Percentiles rank a stretch among this genome's conserved stretches.
These are phyloP conservation scores for Taenioides sp. DNA, from an alignment of 2,797 vertebrate species.

Conservation along the genomic window DNA sequence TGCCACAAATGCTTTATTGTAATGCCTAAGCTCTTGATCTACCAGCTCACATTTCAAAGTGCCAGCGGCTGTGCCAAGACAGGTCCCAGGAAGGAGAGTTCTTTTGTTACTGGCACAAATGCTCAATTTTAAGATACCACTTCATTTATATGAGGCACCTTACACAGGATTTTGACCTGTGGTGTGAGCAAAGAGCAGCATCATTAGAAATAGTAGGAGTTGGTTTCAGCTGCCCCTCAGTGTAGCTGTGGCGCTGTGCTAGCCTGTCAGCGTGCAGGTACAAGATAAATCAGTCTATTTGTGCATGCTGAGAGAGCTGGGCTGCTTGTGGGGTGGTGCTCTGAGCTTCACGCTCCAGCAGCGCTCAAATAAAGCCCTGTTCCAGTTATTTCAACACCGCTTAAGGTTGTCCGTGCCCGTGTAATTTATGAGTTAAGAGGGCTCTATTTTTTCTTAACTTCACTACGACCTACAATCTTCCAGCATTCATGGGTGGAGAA, in stretches of 20 bases:
- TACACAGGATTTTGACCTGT: constrained; percentile 36
- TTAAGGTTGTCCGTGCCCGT: constrained; percentile 79
- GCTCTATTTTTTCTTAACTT: constrained; percentile 67
- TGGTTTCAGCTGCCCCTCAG: constrained; percentile 59
- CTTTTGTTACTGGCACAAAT: constrained; percentile 57
- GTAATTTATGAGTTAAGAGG: constrained; percentile 81
- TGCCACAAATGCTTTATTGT: constrained; percentile 69
- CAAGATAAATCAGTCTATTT: constrained; percentile 69
- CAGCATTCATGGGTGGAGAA: constrained; percentile 74
- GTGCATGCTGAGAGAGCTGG: constrained; percentile 61
- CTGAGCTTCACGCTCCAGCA: constrained; percentile 76
- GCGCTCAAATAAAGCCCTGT: constrained; percentile 81
- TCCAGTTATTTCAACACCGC: constrained; percentile 81
- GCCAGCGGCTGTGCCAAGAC: constrained; percentile 64
- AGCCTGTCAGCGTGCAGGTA: constrained; percentile 73
- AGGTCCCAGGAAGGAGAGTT: constrained; percentile 66
- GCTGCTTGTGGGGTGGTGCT: constrained; percentile 76
- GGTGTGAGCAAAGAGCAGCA: constrained; percentile 52
- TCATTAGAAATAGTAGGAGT: constrained; percentile 53
- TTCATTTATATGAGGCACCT: constrained; percentile 40
- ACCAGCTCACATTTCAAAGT: constrained; percentile 74
- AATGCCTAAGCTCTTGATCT: constrained; percentile 75
- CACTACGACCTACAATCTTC: constrained; percentile 70
- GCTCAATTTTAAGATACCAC: constrained; percentile 59
- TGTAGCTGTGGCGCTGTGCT: constrained; percentile 52